Conservation (phyloP, 2,113 vertebrate genomes). For the Crotalus viridis region DNA sequence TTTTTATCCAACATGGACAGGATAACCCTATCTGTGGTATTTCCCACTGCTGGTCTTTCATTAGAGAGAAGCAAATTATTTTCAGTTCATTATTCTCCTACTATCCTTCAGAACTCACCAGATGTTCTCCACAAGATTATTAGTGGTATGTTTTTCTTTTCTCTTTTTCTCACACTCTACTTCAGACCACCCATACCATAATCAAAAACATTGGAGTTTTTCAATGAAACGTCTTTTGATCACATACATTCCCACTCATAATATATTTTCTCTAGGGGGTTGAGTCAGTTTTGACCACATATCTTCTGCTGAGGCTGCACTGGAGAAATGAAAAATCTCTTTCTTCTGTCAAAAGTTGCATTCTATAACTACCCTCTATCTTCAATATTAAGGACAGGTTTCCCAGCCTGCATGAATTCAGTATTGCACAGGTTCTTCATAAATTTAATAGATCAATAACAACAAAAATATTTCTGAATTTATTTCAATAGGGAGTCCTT, state of each 20-base stretch:
- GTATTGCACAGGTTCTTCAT: not conserved
- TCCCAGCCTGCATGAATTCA: not conserved
- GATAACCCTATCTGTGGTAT: not conserved
- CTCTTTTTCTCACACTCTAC: not conserved
- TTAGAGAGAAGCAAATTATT: not conserved
- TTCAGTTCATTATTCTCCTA: not conserved
- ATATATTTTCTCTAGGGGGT: not conserved
- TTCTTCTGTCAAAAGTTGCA: not conserved
- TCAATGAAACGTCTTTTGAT: not conserved
- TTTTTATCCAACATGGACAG: not conserved
- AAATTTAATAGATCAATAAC: not conserved
- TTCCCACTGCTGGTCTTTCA: not conserved
- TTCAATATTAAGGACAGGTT: not conserved
- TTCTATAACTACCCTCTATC: not conserved
- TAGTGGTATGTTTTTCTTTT: not conserved
- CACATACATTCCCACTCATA: not conserved
- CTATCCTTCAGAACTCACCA: not conserved
- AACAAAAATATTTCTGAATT: not conserved
- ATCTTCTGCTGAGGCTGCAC: not conserved
- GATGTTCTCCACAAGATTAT: fast-evolving
- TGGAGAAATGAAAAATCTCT: not conserved
- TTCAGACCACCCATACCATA: not conserved
- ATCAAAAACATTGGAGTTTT: not conserved
- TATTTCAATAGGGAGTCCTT: not conserved
- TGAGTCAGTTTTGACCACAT: not conserved